phyloP scores from a whole-genome alignment of 1,140 invertebrate species.

The Episyrphus balteatus region DNA sequence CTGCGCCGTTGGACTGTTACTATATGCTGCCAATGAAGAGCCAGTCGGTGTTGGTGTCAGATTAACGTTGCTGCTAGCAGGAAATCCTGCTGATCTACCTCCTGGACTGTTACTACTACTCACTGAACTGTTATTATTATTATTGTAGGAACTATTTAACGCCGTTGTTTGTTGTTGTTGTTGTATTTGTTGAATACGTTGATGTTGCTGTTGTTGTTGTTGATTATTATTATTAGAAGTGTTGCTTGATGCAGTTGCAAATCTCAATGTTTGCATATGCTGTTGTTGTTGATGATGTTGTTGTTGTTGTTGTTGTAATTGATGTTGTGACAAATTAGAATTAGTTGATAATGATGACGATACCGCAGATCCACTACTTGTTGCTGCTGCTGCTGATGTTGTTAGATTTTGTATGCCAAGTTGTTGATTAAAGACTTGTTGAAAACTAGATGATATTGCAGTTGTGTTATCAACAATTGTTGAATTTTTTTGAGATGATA shows the following conservation, averaged over 20 bases:
- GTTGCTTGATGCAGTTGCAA: constrained; percentile 8
- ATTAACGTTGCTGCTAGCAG: constrained; percentile 17
- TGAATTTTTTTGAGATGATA: neutral
- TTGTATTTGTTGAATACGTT: neutral
- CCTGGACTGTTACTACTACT: neutral
- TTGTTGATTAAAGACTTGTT: constrained; percentile 10
- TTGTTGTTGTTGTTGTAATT: constrained; percentile 10
- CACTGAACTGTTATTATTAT: constrained; percentile 20
- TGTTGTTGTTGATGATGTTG: constrained; percentile 21
- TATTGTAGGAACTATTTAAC: constrained; percentile 1
- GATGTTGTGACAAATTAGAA: constrained; percentile 6
- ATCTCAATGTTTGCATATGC: constrained; percentile 13
- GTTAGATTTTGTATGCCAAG: no score
- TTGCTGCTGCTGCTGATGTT: constrained; percentile 1
- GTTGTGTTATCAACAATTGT: neutral
- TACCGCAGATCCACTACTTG: constrained; percentile 4
- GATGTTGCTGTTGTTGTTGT: constrained; percentile 1
- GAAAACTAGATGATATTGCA: constrained; percentile 5
- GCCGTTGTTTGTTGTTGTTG: neutral
- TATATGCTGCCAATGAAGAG: constrained; percentile 14
- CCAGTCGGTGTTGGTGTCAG: constrained; percentile 19
- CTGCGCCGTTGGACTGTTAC: constrained; percentile 15
- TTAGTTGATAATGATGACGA: constrained; percentile 1
- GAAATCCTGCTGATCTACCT: neutral
- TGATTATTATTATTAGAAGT: neutral